Evolutionary conservation across 2,113 vertebrate species (phyloP).

Genomic region (Poecilia latipinna): DNA sequence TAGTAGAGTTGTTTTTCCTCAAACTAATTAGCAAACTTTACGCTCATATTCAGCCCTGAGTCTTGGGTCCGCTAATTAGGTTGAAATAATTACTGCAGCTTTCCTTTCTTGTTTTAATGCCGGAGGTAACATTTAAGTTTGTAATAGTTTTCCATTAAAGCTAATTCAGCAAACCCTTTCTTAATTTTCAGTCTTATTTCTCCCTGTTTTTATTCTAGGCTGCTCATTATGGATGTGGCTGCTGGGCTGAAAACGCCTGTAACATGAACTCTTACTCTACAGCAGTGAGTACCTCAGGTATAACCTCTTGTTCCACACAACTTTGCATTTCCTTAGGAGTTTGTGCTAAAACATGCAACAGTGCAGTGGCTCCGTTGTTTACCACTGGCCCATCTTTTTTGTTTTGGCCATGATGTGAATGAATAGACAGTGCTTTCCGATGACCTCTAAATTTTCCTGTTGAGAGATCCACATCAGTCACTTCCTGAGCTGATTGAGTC

Average conservation of each 20-base stretch:
- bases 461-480: conserved; percentile 69
- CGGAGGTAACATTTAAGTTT: neutral
- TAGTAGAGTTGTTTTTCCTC: conserved; percentile 23
- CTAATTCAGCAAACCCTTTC: neutral
- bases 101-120: neutral
- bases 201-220: conserved; percentile 80
- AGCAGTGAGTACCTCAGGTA: conserved; percentile 99
- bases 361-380: conserved; percentile 8
- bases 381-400: conserved; percentile 19
- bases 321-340: neutral
- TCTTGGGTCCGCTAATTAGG: conserved; percentile 1
- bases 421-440: conserved; percentile 59
- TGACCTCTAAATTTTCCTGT: conserved; percentile 59
- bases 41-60: neutral
- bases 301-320: conserved; percentile 62
- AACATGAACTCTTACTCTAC: conserved; percentile 93
- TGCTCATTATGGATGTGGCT: conserved; percentile 98
- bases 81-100: conserved; percentile 10
- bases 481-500: conserved; percentile 71
- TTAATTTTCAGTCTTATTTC: conserved; percentile 8
- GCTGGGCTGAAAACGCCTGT: conserved; percentile 97
- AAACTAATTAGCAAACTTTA: conserved; percentile 11
- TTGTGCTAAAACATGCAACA: neutral
- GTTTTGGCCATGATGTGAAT: conserved; percentile 46
- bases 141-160: neutral